Conservation (phyloP, 2,113 vertebrate genomes). For the Deroptyus accipitrinus region DNA sequence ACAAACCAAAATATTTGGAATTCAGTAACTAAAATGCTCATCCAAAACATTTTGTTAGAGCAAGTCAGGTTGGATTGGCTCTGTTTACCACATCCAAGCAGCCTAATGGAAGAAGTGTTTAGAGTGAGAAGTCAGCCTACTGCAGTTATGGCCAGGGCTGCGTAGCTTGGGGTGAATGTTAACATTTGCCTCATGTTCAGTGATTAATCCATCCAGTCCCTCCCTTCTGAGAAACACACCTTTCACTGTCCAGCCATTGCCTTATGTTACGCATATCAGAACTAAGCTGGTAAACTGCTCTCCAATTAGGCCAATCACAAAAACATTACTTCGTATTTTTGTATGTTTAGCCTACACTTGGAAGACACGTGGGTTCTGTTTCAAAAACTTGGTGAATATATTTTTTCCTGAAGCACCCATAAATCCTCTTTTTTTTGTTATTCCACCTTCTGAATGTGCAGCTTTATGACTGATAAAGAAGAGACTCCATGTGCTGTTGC, state of each 20-base stretch:
- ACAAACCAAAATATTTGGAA: constrained; percentile 5
- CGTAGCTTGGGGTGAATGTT: background rate
- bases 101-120: constrained; percentile 21
- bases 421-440: background rate
- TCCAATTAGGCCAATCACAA: background rate
- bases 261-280: fast-evolving
- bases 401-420: background rate
- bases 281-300: background rate
- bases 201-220: background rate
- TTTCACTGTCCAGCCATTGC: background rate
- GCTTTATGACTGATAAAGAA: background rate
- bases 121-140: background rate
- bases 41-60: background rate
- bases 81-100: constrained; percentile 2
- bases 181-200: background rate
- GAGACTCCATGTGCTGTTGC: background rate
- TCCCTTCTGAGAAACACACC: background rate
- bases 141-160: background rate
- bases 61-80: background rate
- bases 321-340: background rate
- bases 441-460: background rate
- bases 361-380: background rate
- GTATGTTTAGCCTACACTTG: background rate
- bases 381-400: background rate
- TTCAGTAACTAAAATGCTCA: background rate